Percentiles rank a stretch among this genome's conserved stretches.
phyloP scores from a whole-genome alignment of 2,113 vertebrate genomes.

The Asarcornis scutulata region DNA sequence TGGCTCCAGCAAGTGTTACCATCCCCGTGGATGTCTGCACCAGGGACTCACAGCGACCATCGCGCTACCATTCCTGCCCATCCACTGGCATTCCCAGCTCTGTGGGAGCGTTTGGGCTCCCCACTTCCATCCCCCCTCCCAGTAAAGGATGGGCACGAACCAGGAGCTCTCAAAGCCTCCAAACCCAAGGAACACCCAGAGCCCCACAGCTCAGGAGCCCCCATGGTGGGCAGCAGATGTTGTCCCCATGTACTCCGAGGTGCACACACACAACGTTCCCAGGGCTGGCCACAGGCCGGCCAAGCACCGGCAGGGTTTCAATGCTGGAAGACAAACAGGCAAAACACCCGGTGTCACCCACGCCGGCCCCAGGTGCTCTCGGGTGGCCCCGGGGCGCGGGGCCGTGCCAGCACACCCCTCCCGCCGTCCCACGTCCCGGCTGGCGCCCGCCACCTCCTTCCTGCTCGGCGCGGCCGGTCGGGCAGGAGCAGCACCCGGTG shows the following conservation, averaged over 20 bases:
- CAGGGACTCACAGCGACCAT: rapidly evolving
- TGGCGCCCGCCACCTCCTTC: not conserved
- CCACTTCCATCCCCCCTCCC: not conserved
- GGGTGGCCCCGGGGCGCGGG: not conserved
- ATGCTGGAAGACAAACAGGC: not conserved
- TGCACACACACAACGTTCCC: not conserved
- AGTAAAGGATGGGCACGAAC: not conserved
- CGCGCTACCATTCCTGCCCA: rapidly evolving
- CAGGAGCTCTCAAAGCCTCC: not conserved
- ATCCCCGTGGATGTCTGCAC: not conserved
- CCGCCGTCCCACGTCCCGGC: not conserved
- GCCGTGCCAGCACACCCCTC: not conserved
- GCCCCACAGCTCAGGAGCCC: not conserved
- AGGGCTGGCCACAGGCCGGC: rapidly evolving
- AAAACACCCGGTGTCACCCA: not conserved
- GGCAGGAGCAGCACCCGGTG: not conserved
- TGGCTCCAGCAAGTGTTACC: not conserved
- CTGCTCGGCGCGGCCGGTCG: not conserved
- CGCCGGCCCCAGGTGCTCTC: not conserved
- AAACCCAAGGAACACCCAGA: not conserved
- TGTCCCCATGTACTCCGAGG: rapidly evolving
- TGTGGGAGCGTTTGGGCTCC: not conserved
- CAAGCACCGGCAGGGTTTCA: rapidly evolving
- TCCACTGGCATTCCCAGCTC: rapidly evolving
- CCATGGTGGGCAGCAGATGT: not conserved